phyloP scores from a whole-genome alignment of 2,797 vertebrate genomes.

The Pipistrellus kuhlii region DNA sequence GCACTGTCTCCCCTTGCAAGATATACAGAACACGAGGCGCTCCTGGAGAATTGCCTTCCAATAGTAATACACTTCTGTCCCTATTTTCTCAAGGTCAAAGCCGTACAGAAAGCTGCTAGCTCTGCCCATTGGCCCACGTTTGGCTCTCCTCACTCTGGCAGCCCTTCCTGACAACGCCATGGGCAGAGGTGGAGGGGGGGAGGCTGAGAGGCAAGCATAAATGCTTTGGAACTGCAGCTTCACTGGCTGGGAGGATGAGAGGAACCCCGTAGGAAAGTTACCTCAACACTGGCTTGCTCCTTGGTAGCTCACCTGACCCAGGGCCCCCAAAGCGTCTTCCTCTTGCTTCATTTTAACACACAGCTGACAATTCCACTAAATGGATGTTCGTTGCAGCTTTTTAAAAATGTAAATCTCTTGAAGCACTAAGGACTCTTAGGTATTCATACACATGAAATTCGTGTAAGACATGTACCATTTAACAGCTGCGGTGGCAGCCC shows the following conservation, averaged over 20 bases:
- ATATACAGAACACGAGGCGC: neutral
- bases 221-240: neutral
- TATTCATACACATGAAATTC: neutral
- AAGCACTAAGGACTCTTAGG: neutral
- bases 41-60: neutral
- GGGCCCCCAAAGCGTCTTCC: neutral
- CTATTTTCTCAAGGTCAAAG: neutral
- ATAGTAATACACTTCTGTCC: neutral
- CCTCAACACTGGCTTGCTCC: neutral
- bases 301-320: neutral
- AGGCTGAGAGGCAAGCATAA: no score
- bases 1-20: neutral
- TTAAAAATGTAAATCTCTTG: neutral
- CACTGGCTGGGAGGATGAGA: neutral
- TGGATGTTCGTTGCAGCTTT: neutral
- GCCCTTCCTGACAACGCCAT: neutral
- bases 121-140: neutral
- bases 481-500: neutral
- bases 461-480: neutral
- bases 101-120: no score
- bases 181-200: neutral
- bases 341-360: neutral
- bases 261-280: neutral
- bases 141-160: neutral
- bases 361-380: neutral